These are phyloP conservation scores for Leptothorax acervorum DNA, from an alignment of 2,888 invertebrate species.

Conservation along the genomic window DNA sequence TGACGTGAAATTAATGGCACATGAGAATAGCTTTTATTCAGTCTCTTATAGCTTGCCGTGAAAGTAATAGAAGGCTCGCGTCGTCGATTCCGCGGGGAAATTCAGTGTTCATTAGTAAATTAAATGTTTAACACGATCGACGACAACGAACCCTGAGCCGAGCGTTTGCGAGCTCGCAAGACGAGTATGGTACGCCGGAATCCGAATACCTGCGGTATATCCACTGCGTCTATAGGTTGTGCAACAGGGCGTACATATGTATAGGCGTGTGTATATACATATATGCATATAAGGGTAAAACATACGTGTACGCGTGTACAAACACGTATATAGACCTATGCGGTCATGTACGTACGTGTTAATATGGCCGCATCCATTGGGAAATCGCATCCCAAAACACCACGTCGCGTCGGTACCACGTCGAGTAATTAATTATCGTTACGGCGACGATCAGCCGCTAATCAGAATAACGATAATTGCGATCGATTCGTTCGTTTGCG, in stretches of 20 bases:
- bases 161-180: constrained; percentile 26
- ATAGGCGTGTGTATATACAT: background rate
- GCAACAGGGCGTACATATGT: constrained; percentile 31
- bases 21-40: background rate
- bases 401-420: constrained; percentile 59
- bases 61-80: background rate
- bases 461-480: constrained; percentile 65
- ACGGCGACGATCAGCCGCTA: constrained; percentile 57
- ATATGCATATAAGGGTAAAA: background rate
- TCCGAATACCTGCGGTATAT: constrained; percentile 66
- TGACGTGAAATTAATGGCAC: constrained; percentile 3
- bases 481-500: constrained; percentile 32
- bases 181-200: constrained; percentile 50
- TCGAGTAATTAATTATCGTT: constrained; percentile 71
- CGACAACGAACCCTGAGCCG: constrained; percentile 53
- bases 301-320: background rate
- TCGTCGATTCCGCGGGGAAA: constrained; percentile 54
- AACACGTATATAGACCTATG: constrained; percentile 43
- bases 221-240: constrained; percentile 28
- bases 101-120: constrained; percentile 73
- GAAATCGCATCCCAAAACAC: constrained; percentile 71
- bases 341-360: constrained; percentile 49
- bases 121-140: constrained; percentile 66
- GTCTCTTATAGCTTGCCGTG: background rate
- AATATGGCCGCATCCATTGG: constrained; percentile 65